These are phyloP conservation scores for Drosophila nr. medialis DNA, from an alignment of 2,888 invertebrate species.

Conservation along the genomic window DNA sequence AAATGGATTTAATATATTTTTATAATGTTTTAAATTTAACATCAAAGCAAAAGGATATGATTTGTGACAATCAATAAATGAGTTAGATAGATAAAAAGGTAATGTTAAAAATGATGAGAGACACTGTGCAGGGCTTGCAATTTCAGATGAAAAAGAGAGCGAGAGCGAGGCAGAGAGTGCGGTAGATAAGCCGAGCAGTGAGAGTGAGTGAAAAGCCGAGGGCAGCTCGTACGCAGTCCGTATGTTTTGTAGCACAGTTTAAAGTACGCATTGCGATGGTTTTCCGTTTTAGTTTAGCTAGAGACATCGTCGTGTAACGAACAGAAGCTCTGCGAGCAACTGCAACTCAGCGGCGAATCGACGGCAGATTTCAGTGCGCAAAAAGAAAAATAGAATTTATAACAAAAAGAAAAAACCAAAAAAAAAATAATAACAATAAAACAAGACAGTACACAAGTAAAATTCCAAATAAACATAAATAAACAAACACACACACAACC, in stretches of 20 bases:
- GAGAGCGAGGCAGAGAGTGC: constrained; percentile 16
- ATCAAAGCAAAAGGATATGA: not conserved
- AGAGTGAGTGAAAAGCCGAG: constrained; percentile 30
- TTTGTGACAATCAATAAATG: not conserved
- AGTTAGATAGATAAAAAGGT: not conserved
- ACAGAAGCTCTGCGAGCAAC: constrained; percentile 56
- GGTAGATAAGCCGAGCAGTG: constrained; percentile 7
- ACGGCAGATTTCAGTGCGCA: constrained; percentile 72
- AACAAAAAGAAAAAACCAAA: constrained; percentile 14
- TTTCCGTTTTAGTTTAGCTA: constrained; percentile 79
- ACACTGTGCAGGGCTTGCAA: constrained; percentile 18
- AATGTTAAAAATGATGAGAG: not conserved
- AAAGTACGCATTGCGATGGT: constrained; percentile 79
- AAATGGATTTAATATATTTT: not conserved
- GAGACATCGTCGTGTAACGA: constrained; percentile 78
- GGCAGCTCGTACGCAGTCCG: constrained; percentile 33
- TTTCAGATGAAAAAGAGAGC: constrained; percentile 16
- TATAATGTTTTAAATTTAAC: not conserved
- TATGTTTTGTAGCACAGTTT: constrained; percentile 72
- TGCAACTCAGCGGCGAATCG: constrained; percentile 51
- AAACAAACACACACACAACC: constrained; percentile 8
- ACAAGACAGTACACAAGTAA: constrained; percentile 30
- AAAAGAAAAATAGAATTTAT: constrained; percentile 32
- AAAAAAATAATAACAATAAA: constrained; percentile 24
- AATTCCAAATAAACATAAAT: constrained; percentile 17